Evolutionary conservation across 1,140 invertebrate genomes (phyloP), one percentile per base, ranked within the genome.

Genomic region (Callitettix versicolor): DNA sequence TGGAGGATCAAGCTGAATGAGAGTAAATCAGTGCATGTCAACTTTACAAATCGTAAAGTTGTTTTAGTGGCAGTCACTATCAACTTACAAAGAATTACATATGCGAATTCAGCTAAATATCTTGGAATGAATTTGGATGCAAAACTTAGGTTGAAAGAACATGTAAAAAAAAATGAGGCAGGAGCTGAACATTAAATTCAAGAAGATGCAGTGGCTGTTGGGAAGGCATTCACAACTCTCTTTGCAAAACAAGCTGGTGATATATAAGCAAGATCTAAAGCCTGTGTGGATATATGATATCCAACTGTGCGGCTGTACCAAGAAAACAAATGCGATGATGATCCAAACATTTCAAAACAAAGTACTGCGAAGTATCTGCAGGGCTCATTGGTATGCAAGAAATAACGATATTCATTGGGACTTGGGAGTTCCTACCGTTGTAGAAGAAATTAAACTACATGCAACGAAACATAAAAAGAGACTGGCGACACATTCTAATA

Each of bases 1-100:
- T 67, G 65, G 64, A n/a, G n/a, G n/a, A n/a, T n/a, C n/a, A n/a
- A n/a, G n/a, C n/a, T n/a, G n/a, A n/a, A n/a, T n/a, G n/a, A 55
- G 42, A 52, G n/a, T 18, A 68, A 67, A 61, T 64, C 61, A 12
- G 55, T 60, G 7, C 60, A 66, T 18, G 58, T 67, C 18, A 64
- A 61, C 0, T 65, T 65, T 50, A 58, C 62, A 17, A 57, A 63
- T 3, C 62, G 56, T 42, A 65, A 55, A 59, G 44, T 57, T 36
- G 33, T 46, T 22, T 4, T 14, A 21, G 47, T 24, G 36, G 26
- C 42, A 12, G 18, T 47, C 40, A 56, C 18, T 24, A 12, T 15
- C 4, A 18, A 56, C 44, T 3, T 6, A 20, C 9, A 20, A 18
- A 1, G 20, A 3, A 24, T 58, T 11, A 42, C 50, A 15, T 26